A percentile compares a stretch with the other conserved stretches of the same genome.
These are phyloP conservation scores for Cerastis leucographa DNA, from an alignment of 2,888 invertebrate genomes.

Conservation along the genomic window DNA sequence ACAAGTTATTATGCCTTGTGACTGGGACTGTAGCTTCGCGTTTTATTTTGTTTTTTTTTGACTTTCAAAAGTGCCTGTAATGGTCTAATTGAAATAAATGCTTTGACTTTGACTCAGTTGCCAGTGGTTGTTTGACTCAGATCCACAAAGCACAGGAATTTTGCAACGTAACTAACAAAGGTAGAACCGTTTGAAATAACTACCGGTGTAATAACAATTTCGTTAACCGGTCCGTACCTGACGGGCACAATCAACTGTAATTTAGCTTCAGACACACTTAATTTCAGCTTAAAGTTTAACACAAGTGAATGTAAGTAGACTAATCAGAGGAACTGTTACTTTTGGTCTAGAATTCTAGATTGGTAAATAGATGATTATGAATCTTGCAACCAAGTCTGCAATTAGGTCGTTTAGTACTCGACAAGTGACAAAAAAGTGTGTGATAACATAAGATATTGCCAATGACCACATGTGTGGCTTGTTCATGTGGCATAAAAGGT, in stretches of 20 bases:
- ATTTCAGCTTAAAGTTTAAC: not conserved
- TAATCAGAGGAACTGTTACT: slow-evolving; percentile 23
- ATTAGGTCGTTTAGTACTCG: slow-evolving; percentile 4
- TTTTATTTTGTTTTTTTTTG: too few species aligned
- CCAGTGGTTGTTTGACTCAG: too few species aligned
- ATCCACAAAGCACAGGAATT: too few species aligned
- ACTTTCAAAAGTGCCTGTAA: too few species aligned
- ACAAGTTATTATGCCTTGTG: too few species aligned
- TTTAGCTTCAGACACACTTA: not conserved
- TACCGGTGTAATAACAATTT: slow-evolving; percentile 9
- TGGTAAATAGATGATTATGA: not conserved
- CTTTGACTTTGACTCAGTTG: too few species aligned
- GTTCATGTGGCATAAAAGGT: not conserved
- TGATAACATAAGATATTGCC: not conserved
- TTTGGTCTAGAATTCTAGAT: slow-evolving; percentile 6
- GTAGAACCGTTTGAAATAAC: slow-evolving; percentile 25
- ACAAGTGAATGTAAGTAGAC: not conserved
- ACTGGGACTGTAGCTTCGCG: too few species aligned
- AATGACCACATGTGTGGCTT: not conserved
- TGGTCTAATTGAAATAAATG: too few species aligned
- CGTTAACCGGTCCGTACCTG: slow-evolving; percentile 37
- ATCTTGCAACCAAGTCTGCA: not conserved
- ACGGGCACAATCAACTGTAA: slow-evolving; percentile 24
- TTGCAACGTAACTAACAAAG: slow-evolving; percentile 21
- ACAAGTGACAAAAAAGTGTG: too few species aligned